These are phyloP conservation scores for Daboia siamensis DNA, from an alignment of 2,113 vertebrate species.

Conservation along the genomic window DNA sequence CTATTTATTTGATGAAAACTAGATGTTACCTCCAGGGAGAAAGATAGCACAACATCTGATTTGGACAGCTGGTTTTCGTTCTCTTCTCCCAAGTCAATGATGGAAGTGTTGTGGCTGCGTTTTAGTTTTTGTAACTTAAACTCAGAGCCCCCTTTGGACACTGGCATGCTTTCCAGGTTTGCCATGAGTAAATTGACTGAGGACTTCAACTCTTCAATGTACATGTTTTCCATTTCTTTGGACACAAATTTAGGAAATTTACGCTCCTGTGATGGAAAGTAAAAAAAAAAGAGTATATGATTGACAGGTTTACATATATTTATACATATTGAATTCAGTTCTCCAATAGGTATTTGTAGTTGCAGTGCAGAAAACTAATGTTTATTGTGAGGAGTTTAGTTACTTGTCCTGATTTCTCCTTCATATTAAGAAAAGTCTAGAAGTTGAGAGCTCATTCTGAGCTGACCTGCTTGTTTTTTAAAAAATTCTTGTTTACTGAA, in stretches of 20 bases:
- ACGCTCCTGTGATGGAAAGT: conserved; percentile 76
- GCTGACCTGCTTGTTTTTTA: not conserved
- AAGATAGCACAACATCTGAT: conserved; percentile 93
- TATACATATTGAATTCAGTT: not conserved
- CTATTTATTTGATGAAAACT: not conserved
- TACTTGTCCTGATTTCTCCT: not conserved
- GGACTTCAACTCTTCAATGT: conserved; percentile 92
- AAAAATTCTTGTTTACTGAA: not conserved
- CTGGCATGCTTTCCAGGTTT: conserved; percentile 98
- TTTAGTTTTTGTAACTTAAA: conserved; percentile 99
- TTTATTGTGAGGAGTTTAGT: not conserved
- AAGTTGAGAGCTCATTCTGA: not conserved
- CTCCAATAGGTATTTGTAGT: not conserved
- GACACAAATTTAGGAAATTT: conserved; percentile 93
- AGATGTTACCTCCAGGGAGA: conserved; percentile 89
- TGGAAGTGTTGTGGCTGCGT: conserved; percentile 94
- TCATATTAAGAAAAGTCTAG: not conserved
- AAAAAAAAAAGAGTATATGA: conserved; percentile 5
- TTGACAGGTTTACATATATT: not conserved
- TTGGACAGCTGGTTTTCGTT: conserved; percentile 98
- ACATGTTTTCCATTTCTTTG: conserved; percentile 98
- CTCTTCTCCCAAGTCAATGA: conserved; percentile 99
- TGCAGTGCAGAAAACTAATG: not conserved
- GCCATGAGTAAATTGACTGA: conserved; percentile 98
- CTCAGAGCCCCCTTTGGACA: conserved; percentile 93